These are phyloP conservation scores for Nibea albiflora DNA, from an alignment of 2,113 vertebrate species.

Conservation along the genomic window DNA sequence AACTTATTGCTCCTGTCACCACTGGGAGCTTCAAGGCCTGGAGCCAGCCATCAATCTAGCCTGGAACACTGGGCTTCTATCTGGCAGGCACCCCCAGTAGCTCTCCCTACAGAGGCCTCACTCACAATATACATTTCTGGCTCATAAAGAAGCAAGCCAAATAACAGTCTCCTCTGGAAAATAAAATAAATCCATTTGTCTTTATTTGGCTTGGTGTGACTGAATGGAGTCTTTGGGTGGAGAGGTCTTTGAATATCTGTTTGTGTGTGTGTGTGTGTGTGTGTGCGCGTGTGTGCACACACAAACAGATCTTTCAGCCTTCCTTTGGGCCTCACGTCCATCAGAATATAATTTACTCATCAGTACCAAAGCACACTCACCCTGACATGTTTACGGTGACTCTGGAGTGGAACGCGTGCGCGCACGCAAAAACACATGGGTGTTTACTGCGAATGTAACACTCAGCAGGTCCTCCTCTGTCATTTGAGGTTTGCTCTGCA, in stretches of 20 bases:
- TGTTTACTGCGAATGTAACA: conserved; percentile 58
- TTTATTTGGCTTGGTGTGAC: conserved; percentile 61
- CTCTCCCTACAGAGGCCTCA: conserved; percentile 40
- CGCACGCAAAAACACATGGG: not conserved
- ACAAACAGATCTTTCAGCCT: not conserved
- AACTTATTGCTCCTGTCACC: conserved; percentile 57
- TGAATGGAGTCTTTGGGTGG: conserved; percentile 36
- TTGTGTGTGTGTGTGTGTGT: not conserved
- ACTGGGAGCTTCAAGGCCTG: conserved; percentile 17
- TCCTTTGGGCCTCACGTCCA: conserved; percentile 41
- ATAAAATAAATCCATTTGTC: conserved; percentile 59
- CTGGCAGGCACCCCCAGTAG: conserved; percentile 39
- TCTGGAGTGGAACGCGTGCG: conserved; percentile 2
- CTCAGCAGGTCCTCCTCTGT: conserved; percentile 61
- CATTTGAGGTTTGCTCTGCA: conserved; percentile 57
- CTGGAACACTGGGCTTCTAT: conserved; percentile 34
- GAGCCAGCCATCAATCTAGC: conserved; percentile 47
- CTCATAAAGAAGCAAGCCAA: conserved; percentile 54
- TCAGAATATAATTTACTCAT: conserved; percentile 54
- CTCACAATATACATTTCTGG: conserved; percentile 62
- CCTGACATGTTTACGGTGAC: conserved; percentile 49
- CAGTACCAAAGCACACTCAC: conserved; percentile 27
- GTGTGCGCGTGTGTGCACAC: conserved; percentile 8
- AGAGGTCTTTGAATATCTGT: conserved; percentile 21
- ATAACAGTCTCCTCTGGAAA: conserved; percentile 54